phyloP scores from a whole-genome alignment of 2,888 invertebrate genomes.

The Pteria penguin region DNA sequence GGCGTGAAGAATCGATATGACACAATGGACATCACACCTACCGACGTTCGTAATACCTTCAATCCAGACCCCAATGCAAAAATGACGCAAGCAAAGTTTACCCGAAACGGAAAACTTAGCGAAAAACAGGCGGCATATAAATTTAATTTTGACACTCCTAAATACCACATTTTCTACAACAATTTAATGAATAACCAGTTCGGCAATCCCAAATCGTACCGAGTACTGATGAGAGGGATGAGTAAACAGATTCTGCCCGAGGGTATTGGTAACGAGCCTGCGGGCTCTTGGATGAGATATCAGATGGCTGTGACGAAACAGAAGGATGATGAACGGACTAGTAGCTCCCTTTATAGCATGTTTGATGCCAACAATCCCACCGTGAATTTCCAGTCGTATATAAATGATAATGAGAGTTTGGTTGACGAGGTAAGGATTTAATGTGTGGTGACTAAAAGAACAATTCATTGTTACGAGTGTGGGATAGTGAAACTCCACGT shows the following conservation, averaged over 20 bases:
- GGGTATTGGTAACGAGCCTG: conserved; percentile 57
- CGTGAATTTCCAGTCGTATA: conserved; percentile 63
- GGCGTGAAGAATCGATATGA: conserved; percentile 71
- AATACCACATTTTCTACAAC: conserved; percentile 70
- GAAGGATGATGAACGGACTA: conserved; percentile 63
- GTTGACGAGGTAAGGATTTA: conserved; percentile 61
- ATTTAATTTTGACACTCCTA: conserved; percentile 69
- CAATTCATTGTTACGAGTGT: too few species aligned
- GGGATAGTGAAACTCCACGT: too few species aligned
- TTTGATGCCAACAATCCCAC: conserved; percentile 62
- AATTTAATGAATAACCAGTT: conserved; percentile 49
- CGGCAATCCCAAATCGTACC: conserved; percentile 64
- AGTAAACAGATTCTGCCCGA: conserved; percentile 62
- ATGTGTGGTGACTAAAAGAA: too few species aligned
- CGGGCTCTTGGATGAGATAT: conserved; percentile 70
- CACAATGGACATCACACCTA: conserved; percentile 64
- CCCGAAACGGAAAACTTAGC: conserved; percentile 45
- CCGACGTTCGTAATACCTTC: conserved; percentile 51
- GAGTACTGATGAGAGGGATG: conserved; percentile 62
- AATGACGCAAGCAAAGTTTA: conserved; percentile 55
- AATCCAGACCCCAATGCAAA: conserved; percentile 33
- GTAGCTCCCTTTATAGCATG: conserved; percentile 65
- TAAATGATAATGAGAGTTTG: conserved; percentile 66
- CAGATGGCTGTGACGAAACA: conserved; percentile 69
- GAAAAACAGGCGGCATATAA: conserved; percentile 68